Base-by-base conservation (phyloP, 2,888 invertebrate species). In the Lithophane socia region DNA sequence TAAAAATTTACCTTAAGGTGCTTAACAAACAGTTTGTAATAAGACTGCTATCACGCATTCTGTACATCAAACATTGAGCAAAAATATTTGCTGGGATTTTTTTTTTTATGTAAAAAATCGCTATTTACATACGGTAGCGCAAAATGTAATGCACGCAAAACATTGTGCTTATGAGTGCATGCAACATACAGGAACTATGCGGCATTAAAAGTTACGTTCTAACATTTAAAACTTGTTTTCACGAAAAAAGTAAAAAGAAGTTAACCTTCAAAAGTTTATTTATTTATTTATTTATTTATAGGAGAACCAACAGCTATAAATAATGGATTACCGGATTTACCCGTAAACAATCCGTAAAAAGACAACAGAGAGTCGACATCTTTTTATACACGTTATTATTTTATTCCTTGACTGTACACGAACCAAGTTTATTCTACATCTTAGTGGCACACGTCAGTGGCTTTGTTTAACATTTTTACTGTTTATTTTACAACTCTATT, bases 401-500 rank as follows among this genome's bases (percentile, higher is more conserved):
- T 37, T 58, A 12, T 60, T 42, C 8, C 7, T 8, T 44, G 9
- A 66, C 5, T 7, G n/a, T 21, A 42, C 10, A 37, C 12, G 24
- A 16, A 60, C n/a, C 3, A 54, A 44, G 54, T 56, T 21, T 65
- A n/a, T 24, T 44, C 9, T 58, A 58, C 18, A 78, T 44, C 42
- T 16, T 42, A n/a, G 24, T 13, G 21, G 47, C 24, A 47, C n/a
- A 74, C 67, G 60, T 71, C 29, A 29, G 3, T 29, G 5, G 49
- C 24, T 61, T 75, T 69, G 77, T 85, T 73, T 29, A 37, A 65
- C 13, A 66, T 47, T 77, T 77, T 73, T 64, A 84, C 16, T 79
- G 66, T 85, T 77, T 82, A 74, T 60, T 71, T 83, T 64, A 80
- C 49, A 69, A 64, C 56, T 29, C 29, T 74, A 82, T 85, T 77